Percentiles rank a stretch among this genome's conserved stretches.
These are phyloP conservation scores for Macrosoma leucophasiata DNA, from an alignment of 2,888 invertebrate species.

Conservation along the genomic window DNA sequence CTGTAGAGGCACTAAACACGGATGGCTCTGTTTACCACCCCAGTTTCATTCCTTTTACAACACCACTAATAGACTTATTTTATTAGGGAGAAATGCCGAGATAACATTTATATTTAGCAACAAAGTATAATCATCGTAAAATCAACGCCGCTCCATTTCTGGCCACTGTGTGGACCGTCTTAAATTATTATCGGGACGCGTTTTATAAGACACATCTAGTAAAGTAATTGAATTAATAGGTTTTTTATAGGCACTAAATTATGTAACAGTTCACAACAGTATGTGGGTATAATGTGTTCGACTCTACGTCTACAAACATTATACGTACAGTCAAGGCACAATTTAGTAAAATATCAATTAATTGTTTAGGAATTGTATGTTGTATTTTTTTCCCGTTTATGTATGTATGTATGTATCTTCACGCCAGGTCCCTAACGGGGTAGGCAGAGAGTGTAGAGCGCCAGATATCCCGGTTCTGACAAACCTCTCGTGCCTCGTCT, in stretches of 20 bases:
- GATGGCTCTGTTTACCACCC: constrained; percentile 56
- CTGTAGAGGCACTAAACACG: constrained; percentile 52
- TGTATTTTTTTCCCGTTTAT: too few relatives aligned
- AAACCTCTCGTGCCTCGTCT: too few relatives aligned
- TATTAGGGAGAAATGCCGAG: constrained; percentile 51
- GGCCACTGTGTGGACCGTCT: constrained; percentile 27
- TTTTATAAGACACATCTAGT: constrained; percentile 21
- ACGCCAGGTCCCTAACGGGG: too few relatives aligned
- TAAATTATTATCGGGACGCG: constrained; percentile 19
- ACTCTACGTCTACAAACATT: too few relatives aligned
- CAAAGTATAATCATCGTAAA: constrained; percentile 56
- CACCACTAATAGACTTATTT: constrained; percentile 63
- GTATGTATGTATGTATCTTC: too few relatives aligned
- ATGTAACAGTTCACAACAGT: constrained; percentile 17
- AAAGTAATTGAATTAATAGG: constrained; percentile 29
- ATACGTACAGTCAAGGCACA: too few relatives aligned
- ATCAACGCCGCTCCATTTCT: constrained; percentile 36
- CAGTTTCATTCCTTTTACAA: constrained; percentile 54
- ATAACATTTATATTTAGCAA: constrained; percentile 53
- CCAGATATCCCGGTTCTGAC: too few relatives aligned
- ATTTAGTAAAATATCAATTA: too few relatives aligned
- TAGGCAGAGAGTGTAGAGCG: too few relatives aligned
- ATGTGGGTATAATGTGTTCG: too few relatives aligned
- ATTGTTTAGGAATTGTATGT: too few relatives aligned
- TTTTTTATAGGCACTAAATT: constrained; percentile 22